Evolutionary conservation across 1,140 invertebrate species (phyloP).

Genomic region (Chironomus striatipennis): DNA sequence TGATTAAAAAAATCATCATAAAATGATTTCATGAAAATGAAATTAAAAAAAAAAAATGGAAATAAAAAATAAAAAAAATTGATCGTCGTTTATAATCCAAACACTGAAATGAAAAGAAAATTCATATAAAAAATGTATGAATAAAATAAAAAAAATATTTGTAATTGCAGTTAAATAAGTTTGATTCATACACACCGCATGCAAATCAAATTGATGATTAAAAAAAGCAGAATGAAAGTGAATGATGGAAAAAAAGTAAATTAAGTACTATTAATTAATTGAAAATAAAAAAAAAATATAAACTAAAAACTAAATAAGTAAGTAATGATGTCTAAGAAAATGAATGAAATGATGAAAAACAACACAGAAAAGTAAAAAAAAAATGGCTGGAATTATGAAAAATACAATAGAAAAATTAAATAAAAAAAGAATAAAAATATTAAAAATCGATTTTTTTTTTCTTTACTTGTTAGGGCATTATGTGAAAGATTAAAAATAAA

Average conservation of each 20-base stretch:
- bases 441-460: background rate
- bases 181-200: background rate
- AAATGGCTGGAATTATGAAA: conserved; percentile 16
- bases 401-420: conserved; percentile 12
- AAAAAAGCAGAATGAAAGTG: background rate
- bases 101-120: background rate
- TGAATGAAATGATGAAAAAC: conserved; percentile 1
- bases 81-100: conserved; percentile 17
- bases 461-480: no score
- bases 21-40: background rate
- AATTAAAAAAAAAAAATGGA: background rate
- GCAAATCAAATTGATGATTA: conserved; percentile 1
- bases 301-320: background rate
- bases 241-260: background rate
- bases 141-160: conserved; percentile 17
- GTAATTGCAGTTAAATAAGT: conserved; percentile 18
- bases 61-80: background rate
- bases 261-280: conserved; percentile 22
- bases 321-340: conserved; percentile 1
- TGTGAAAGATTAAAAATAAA: no score
- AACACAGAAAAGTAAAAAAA: background rate
- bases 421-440: conserved; percentile 20
- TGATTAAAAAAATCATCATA: background rate
- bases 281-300: conserved; percentile 18
- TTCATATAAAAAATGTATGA: background rate